phyloP scores from a whole-genome alignment of 2,113 vertebrate species.

The Felis catus region DNA sequence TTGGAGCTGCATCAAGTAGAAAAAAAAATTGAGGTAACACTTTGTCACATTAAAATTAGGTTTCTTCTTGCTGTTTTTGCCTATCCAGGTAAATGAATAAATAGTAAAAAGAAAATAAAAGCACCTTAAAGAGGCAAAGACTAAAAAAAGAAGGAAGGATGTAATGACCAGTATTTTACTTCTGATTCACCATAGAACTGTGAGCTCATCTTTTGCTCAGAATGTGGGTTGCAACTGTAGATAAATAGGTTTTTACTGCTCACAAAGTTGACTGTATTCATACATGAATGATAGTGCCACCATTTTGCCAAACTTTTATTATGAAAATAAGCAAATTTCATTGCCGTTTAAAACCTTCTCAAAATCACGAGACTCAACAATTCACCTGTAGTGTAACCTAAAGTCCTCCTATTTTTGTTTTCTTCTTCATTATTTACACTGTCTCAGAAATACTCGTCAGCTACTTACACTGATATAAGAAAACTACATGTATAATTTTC shows the following conservation, averaged over 20 bases:
- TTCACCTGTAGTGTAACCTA: not conserved
- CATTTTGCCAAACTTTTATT: not conserved
- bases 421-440: not conserved
- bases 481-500: not conserved
- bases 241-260: not conserved
- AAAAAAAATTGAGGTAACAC: not conserved
- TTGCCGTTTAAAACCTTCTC: not conserved
- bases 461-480: not conserved
- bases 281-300: not conserved
- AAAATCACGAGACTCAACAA: not conserved
- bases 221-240: not conserved
- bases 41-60: not conserved
- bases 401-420: not conserved
- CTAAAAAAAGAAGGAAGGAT: slow-evolving; percentile 12
- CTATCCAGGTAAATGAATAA: slow-evolving; percentile 12
- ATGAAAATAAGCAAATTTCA: not conserved
- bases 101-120: slow-evolving; percentile 41
- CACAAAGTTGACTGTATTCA: not conserved
- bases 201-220: not conserved
- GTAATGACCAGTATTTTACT: not conserved
- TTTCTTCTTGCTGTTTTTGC: slow-evolving; percentile 67
- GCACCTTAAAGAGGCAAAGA: slow-evolving; percentile 4
- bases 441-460: not conserved
- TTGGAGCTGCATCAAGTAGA: slow-evolving; percentile 23
- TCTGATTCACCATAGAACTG: not conserved